These are phyloP conservation scores for Dasypus novemcinctus DNA, from an alignment of 2,113 vertebrate species.

Conservation along the genomic window DNA sequence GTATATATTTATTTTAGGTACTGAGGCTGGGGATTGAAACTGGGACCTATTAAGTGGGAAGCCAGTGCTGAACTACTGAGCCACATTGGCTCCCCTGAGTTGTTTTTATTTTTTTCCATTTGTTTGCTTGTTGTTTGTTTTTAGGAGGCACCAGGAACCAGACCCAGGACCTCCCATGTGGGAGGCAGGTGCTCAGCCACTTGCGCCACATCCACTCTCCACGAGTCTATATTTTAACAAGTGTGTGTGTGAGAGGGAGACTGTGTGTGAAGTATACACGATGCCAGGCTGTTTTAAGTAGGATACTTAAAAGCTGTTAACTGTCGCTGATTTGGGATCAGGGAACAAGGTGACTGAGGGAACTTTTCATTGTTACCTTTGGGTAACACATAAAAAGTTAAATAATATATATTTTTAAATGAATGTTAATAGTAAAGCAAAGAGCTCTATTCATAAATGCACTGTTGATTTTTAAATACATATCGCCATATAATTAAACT, in stretches of 20 bases:
- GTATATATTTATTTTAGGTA: too few species aligned
- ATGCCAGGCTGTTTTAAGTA: neutral
- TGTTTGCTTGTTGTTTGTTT: too few species aligned
- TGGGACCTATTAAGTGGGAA: too few species aligned
- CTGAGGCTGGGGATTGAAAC: too few species aligned
- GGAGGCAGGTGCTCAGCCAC: too few species aligned
- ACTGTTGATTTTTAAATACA: neutral
- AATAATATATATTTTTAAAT: neutral
- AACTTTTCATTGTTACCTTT: neutral
- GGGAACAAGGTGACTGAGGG: neutral
- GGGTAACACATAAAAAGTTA: neutral
- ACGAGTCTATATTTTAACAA: rapidly evolving
- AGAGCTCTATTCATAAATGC: neutral
- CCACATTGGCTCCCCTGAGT: too few species aligned
- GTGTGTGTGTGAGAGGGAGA: rapidly evolving
- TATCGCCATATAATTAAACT: neutral
- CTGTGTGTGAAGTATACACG: rapidly evolving
- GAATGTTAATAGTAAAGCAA: neutral
- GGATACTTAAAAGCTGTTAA: too few species aligned
- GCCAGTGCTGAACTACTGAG: too few species aligned
- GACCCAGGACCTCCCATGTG: too few species aligned
- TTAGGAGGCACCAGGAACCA: too few species aligned
- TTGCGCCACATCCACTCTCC: neutral
- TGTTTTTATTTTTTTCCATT: too few species aligned
- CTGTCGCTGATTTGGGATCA: neutral